Conservation (phyloP, 2,888 invertebrate genomes). For the Nudaria mundana region DNA sequence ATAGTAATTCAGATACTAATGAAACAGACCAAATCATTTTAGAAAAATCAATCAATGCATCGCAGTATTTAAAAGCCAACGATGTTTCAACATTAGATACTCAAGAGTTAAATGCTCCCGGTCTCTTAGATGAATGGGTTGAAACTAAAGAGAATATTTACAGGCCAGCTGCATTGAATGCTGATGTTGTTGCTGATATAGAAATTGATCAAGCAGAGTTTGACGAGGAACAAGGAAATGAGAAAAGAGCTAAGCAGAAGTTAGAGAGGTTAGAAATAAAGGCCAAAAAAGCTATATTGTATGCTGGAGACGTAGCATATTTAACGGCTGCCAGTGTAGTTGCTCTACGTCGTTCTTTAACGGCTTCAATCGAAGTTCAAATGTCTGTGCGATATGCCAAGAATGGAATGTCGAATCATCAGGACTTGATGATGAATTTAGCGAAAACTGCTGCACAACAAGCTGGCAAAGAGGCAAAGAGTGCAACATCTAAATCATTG, state of each 20-base stretch:
- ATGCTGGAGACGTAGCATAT: constrained; percentile 75
- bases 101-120: constrained; percentile 52
- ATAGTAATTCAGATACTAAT: constrained; percentile 40
- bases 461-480: constrained; percentile 74
- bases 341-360: constrained; percentile 69
- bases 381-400: constrained; percentile 73
- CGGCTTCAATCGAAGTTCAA: constrained; percentile 72
- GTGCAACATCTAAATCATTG: constrained; percentile 66
- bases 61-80: constrained; percentile 44
- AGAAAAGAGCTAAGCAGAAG: constrained; percentile 62
- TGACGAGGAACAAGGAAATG: constrained; percentile 54
- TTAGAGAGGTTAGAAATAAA: constrained; percentile 64
- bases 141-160: constrained; percentile 55
- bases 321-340: constrained; percentile 73
- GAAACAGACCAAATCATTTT: constrained; percentile 55
- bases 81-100: constrained; percentile 48
- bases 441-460: constrained; percentile 75
- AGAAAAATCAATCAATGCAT: constrained; percentile 54
- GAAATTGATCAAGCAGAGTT: constrained; percentile 65
- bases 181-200: constrained; percentile 64
- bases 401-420: constrained; percentile 72
- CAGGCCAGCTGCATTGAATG: constrained; percentile 49
- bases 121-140: constrained; percentile 61
- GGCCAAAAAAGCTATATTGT: constrained; percentile 73
- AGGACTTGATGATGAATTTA: constrained; percentile 75